These are phyloP conservation scores for Poeciliopsis paucimaculata DNA, from an alignment of 2,797 vertebrate genomes.

Conservation along the genomic window DNA sequence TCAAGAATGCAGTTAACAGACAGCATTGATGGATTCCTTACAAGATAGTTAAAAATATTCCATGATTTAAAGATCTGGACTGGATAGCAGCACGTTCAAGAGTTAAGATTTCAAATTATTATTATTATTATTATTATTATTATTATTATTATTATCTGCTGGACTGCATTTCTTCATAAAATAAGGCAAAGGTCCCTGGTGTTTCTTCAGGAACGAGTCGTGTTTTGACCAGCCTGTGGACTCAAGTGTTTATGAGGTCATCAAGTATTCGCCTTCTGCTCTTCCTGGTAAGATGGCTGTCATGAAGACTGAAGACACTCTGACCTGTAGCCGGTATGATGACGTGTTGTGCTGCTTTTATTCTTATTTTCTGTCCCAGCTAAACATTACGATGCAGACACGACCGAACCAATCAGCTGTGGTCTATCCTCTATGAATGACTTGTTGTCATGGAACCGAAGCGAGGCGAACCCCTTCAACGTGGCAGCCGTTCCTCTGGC, in stretches of 20 bases:
- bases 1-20: background rate
- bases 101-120: background rate
- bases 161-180: background rate
- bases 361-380: conserved; percentile 65
- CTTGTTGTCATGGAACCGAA: conserved; percentile 85
- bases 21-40: background rate
- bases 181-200: no score
- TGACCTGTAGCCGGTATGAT: background rate
- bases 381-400: conserved; percentile 85
- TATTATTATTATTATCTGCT: background rate
- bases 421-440: conserved; percentile 86
- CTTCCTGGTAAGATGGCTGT: conserved; percentile 65
- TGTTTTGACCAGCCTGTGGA: conserved; percentile 71
- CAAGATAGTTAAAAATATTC: background rate
- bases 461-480: conserved; percentile 82
- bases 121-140: background rate
- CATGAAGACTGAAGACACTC: background rate
- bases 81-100: background rate
- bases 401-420: conserved; percentile 87
- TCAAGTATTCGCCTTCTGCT: conserved; percentile 46
- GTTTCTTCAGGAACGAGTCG: conserved; percentile 63
- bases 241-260: conserved; percentile 62
- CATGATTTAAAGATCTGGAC: background rate
- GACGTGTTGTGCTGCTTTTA: background rate
- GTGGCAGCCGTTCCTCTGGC: conserved; percentile 78